Evolutionary conservation across 1,140 invertebrate species (phyloP).

Genomic region (Drosophila lowei): DNA sequence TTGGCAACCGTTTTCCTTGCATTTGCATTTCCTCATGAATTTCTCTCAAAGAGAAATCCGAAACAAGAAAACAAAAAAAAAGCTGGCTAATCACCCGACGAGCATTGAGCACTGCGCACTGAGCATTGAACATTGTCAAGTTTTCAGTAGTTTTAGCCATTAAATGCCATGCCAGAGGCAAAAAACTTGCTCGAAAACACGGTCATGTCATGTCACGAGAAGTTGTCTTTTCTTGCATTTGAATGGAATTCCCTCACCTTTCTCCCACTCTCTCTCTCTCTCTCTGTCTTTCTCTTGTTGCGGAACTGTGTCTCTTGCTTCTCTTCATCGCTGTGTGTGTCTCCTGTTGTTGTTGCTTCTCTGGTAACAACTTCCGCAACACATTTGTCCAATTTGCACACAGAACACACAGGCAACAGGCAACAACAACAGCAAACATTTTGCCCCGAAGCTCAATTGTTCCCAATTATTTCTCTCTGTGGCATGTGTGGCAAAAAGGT

Average conservation of each 20-base stretch:
- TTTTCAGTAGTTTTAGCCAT: not conserved
- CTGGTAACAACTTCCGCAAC: constrained; percentile 61
- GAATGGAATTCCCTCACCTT: constrained; percentile 1
- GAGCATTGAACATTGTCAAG: no score
- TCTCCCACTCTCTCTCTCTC: no score
- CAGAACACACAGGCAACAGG: constrained; percentile 35
- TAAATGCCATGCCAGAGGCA: no score
- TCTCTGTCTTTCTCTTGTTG: no score
- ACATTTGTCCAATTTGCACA: constrained; percentile 66
- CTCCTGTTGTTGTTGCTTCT: constrained; percentile 20
- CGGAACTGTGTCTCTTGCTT: no score
- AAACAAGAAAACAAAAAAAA: not conserved
- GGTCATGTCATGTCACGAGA: no score
- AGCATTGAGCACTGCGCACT: no score
- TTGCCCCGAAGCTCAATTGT: constrained; percentile 51
- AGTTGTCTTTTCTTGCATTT: constrained; percentile 2
- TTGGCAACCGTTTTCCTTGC: no score
- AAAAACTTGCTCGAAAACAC: not conserved
- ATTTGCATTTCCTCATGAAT: no score
- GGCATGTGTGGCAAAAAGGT: constrained; percentile 57
- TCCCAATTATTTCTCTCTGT: constrained; percentile 56
- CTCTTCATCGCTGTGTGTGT: constrained; percentile 1
- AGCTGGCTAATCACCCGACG: not conserved
- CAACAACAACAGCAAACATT: not conserved
- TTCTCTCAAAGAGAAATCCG: not conserved